Base-by-base conservation (phyloP, 1,140 invertebrate species). In the Dendroctonus valens region DNA sequence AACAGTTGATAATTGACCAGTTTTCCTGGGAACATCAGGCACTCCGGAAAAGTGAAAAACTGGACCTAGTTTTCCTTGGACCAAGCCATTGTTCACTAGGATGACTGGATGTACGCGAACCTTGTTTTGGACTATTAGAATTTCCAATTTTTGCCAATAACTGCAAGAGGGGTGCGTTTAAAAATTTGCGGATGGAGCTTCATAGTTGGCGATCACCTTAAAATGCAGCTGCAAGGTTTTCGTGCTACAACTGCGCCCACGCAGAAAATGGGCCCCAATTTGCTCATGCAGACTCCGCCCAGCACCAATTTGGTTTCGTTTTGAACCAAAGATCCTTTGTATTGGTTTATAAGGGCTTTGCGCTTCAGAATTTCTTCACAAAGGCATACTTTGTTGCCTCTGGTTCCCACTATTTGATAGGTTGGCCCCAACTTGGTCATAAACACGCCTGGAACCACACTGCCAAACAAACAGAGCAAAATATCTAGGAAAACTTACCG, bases 21-120 rank as follows among this genome's bases (percentile, higher is more conserved):
- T 5, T n/a, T 39, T 48, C 15, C 14, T 55, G 11, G 5, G 14
- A 4, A 4, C 41, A 14, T 12, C 55, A 15, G 59, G 4, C 37
- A 61, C 44, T 3, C 42, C 5, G 7, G 50, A 50, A 41, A 67
- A n/a, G 48, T 67, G 26, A 42, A 60, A 68, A 41, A 68, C 42
- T n/a, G 68, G 60, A 8, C 66, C 70, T 7, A 54, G 9, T 8
- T 54, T 40, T 9, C 60, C 62, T 9, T 42, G 41, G 41, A 60
- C 61, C 15, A 74, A 62, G 15, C 74, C 73, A 41, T 59, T 57
- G 48, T 74, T 70, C 0, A 76, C 53, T 42, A 73, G 75, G 38
- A 61, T 59, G 5, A 52, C 62, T 57, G 62, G 63, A 44, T 69
- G 48, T 14, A 68, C 51, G 14, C 65, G 54, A 58, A 62, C 15